Conservation (phyloP, 2,113 vertebrate species). For the Podarcis muralis region DNA sequence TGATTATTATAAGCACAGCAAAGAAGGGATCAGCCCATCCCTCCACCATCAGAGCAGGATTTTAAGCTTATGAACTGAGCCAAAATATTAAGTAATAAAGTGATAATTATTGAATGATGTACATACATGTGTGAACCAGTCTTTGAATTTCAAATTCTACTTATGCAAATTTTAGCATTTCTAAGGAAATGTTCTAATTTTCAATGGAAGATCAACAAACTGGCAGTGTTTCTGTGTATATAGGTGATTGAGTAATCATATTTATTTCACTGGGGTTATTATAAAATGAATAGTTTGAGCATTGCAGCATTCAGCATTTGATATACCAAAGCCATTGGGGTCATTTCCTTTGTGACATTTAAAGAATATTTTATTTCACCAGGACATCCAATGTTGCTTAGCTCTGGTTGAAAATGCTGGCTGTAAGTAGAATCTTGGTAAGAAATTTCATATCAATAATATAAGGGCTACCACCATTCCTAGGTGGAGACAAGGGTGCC, state of each 20-base stretch:
- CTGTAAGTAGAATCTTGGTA: slow-evolving; percentile 4
- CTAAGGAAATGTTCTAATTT: slow-evolving; percentile 43
- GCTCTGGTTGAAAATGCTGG: not conserved
- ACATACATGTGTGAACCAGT: not conserved
- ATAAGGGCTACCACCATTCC: not conserved
- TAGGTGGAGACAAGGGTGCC: not conserved
- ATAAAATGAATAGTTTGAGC: not conserved
- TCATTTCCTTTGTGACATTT: not conserved
- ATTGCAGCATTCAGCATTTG: not conserved
- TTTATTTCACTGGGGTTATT: slow-evolving; percentile 11
- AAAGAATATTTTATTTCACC: slow-evolving; percentile 22
- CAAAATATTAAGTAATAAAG: not conserved
- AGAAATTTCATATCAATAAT: slow-evolving; percentile 2
- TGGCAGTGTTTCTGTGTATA: slow-evolving; percentile 4
- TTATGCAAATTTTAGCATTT: slow-evolving; percentile 24
- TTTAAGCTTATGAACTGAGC: not conserved
- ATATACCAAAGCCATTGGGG: not conserved
- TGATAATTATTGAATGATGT: not conserved
- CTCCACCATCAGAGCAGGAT: not conserved
- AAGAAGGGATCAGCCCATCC: not conserved
- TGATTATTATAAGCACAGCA: not conserved
- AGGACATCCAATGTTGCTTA: slow-evolving; percentile 6
- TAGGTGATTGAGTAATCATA: not conserved
- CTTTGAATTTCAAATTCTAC: not conserved
- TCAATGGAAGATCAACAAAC: slow-evolving; percentile 5